Evolutionary conservation across 2,888 invertebrate genomes (phyloP), one percentile per base, ranked within the genome.

Genomic region (Pachydiplax longipennis): DNA sequence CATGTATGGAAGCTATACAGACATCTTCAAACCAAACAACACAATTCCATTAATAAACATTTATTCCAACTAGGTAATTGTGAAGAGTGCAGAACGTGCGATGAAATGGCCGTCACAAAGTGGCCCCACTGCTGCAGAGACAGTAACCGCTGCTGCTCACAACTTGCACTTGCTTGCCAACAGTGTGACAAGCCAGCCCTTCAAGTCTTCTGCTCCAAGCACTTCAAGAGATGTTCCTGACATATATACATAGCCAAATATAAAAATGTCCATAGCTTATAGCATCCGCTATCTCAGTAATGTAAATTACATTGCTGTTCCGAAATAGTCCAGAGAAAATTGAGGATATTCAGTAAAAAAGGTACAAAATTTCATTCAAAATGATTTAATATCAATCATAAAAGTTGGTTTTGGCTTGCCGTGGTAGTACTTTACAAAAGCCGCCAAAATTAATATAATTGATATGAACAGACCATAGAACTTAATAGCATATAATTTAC

Each of bases 41-140:
- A 53, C 35, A 81, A 81, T 87, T 90, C 65, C n/a, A 35, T 22
- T 90, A 53, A 90, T 80, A 53, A 90, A 81, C 90, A 40, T n/a
- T 91, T 81, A 92, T 37, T 87, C 81, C 90, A 90, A 83, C n/a
- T 92, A 94, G 94, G 94, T 80, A 94, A 94, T 92, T 94, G 94
- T 91, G 90, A 91, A 35, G 81, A 58, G 31, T 92, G 92, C 81
- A 81, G 83, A 35, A 93, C 93, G 91, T 94, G 94, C 92, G 92
- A 93, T 92, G 93, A 93, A 92, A 93, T 93, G 91, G 93, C 93
- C 6, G 92, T 93, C 10, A 93, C 93, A 2, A 93, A 93, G 91
- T 94, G 94, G 94, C 93, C 94, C 58, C 93, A 93, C 10, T 94
- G 94, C 91, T 94, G 94, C 90, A 93, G 93, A 80, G 93, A 93